Percentiles rank a stretch among this genome's conserved stretches.
These are phyloP conservation scores for Tragelaphus strepsiceros DNA, from an alignment of 2,113 vertebrate genomes.

Conservation along the genomic window DNA sequence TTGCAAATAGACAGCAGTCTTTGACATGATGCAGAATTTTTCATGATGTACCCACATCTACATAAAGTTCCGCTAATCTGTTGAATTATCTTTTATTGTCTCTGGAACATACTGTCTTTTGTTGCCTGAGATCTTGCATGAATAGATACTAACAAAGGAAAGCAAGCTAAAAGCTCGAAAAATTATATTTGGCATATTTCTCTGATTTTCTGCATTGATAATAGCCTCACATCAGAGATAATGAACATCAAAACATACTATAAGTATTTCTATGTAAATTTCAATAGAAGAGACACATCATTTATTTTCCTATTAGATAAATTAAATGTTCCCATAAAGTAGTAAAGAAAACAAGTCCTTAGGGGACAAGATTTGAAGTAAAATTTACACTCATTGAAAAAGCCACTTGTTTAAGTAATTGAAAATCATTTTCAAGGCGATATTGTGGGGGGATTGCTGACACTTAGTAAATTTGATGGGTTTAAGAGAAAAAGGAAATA, in stretches of 20 bases:
- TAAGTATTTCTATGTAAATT: not conserved
- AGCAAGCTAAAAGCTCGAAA: not conserved
- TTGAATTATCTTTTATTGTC: not conserved
- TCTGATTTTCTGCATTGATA: conserved; percentile 8
- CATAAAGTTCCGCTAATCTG: conserved; percentile 22
- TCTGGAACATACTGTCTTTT: not conserved
- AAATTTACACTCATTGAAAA: not conserved
- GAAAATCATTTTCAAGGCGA: not conserved
- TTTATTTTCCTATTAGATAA: not conserved
- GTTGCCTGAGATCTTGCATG: not conserved
- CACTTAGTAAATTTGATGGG: not conserved
- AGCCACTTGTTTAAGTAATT: not conserved
- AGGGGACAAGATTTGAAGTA: not conserved
- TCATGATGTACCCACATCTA: not conserved
- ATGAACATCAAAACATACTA: not conserved
- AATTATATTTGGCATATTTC: not conserved
- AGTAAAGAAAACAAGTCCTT: not conserved
- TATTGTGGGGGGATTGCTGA: not conserved
- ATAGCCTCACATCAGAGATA: not conserved
- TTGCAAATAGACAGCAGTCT: conserved; percentile 39
- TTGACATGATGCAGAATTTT: not conserved
- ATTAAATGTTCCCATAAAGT: not conserved
- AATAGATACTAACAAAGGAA: not conserved
- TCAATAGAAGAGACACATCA: not conserved
- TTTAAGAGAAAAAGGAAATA: not conserved